Conservation (phyloP, 1,140 invertebrate species). For the Araneus ventricosus region DNA sequence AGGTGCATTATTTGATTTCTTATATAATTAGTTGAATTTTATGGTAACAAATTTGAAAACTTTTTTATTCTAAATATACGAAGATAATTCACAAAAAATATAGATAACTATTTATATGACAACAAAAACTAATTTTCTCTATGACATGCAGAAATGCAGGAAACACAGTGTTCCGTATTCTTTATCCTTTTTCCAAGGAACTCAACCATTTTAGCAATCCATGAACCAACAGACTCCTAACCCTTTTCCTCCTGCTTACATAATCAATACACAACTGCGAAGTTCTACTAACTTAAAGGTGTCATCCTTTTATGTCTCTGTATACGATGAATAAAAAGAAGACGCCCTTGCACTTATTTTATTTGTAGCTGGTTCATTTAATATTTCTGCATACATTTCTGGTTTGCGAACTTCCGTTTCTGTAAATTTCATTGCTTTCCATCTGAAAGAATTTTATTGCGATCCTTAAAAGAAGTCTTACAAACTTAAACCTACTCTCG, state of each 20-base stretch:
- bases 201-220: neutral
- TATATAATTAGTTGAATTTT: no score
- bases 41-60: no score
- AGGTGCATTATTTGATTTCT: no score
- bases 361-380: neutral
- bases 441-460: neutral
- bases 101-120: no score
- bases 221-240: neutral
- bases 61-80: no score
- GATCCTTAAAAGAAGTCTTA: neutral
- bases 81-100: no score
- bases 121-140: no score
- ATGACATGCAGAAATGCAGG: no score
- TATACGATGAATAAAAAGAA: conserved; percentile 12
- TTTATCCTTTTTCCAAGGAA: neutral
- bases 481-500: neutral
- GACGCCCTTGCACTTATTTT: neutral
- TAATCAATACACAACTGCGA: neutral
- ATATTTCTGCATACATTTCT: neutral
- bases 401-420: neutral
- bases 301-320: neutral
- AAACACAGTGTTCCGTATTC: no score
- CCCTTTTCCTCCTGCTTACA: neutral
- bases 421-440: neutral
- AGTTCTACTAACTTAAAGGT: neutral